Conservation (phyloP, 2,888 invertebrate genomes). For the Sphecodes monilicornis region DNA sequence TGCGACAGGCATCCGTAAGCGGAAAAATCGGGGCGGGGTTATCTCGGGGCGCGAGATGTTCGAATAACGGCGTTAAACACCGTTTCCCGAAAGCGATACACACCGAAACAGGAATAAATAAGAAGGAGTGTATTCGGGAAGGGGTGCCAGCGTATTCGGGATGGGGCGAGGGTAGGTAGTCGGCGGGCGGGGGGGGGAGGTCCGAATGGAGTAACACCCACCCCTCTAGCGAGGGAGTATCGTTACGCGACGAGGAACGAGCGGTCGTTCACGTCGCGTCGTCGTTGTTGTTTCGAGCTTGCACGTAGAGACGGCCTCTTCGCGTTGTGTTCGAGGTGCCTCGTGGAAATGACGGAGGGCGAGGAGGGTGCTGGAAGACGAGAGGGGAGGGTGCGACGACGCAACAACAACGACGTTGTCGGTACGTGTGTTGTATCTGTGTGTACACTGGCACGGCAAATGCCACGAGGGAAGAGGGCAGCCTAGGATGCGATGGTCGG, state of each 20-base stretch:
- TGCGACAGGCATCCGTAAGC: background rate
- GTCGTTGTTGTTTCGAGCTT: conserved; percentile 31
- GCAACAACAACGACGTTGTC: background rate
- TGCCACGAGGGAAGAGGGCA: conserved; percentile 16
- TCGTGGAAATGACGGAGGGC: conserved; percentile 51
- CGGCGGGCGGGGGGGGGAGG: background rate
- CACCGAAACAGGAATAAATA: conserved; percentile 16
- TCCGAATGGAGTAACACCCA: conserved; percentile 57
- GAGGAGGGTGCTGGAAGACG: conserved; percentile 34
- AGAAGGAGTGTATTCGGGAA: background rate
- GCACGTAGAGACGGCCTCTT: background rate
- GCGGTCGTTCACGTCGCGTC: conserved; percentile 66
- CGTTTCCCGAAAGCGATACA: conserved; percentile 45
- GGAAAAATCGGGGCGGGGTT: background rate
- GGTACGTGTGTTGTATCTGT: conserved; percentile 2
- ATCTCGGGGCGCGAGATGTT: conserved; percentile 39
- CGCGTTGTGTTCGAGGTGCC: conserved; percentile 46
- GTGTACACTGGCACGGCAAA: conserved; percentile 7
- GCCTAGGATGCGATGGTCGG: conserved; percentile 16
- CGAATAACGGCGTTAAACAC: conserved; percentile 58
- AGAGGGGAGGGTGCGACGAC: background rate
- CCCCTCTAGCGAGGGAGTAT: conserved; percentile 29
- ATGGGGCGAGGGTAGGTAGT: conserved; percentile 27
- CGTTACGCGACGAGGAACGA: conserved; percentile 60
- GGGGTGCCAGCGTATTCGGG: background rate